A percentile compares a stretch with the other conserved stretches of the same genome.
These are phyloP conservation scores for Scrobipalpa costella DNA, from an alignment of 2,888 invertebrate species.

Conservation along the genomic window DNA sequence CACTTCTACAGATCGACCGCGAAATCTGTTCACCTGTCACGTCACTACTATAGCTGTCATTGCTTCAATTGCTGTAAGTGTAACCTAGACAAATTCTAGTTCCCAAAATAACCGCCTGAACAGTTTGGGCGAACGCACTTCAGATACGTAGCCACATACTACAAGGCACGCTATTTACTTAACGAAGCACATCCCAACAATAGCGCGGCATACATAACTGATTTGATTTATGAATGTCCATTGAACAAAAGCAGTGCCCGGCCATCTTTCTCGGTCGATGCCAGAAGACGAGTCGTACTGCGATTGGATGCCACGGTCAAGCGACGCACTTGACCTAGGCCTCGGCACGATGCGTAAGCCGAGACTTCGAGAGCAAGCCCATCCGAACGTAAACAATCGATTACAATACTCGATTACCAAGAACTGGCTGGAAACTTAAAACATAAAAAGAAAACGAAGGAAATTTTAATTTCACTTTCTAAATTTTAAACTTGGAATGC, in stretches of 20 bases:
- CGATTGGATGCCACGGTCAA: conserved; percentile 62
- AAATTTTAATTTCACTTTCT: conserved; percentile 40
- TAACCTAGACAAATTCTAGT: too few relatives aligned
- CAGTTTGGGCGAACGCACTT: too few relatives aligned
- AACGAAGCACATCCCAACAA: background rate
- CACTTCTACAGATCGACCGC: too few relatives aligned
- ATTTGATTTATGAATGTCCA: background rate
- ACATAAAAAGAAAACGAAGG: conserved; percentile 28
- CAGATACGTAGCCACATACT: too few relatives aligned
- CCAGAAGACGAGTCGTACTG: conserved; percentile 37
- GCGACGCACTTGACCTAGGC: conserved; percentile 63
- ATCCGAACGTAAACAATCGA: conserved; percentile 36
- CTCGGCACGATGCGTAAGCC: conserved; percentile 46
- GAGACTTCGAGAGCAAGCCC: conserved; percentile 34
- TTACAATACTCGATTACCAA: conserved; percentile 35
- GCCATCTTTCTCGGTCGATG: conserved; percentile 47
- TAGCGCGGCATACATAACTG: too few relatives aligned
- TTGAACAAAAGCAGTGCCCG: conserved; percentile 6
- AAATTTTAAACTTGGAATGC: conserved; percentile 34
- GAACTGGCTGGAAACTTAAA: conserved; percentile 26
- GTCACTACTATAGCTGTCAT: too few relatives aligned
- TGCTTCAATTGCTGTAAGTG: too few relatives aligned
- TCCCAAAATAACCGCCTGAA: too few relatives aligned
- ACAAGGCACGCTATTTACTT: too few relatives aligned
- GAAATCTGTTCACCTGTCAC: too few relatives aligned